Evolutionary conservation across 2,888 invertebrate species (phyloP), one percentile per base, ranked within the genome.

Genomic region (Sphaeridia pumilis): DNA sequence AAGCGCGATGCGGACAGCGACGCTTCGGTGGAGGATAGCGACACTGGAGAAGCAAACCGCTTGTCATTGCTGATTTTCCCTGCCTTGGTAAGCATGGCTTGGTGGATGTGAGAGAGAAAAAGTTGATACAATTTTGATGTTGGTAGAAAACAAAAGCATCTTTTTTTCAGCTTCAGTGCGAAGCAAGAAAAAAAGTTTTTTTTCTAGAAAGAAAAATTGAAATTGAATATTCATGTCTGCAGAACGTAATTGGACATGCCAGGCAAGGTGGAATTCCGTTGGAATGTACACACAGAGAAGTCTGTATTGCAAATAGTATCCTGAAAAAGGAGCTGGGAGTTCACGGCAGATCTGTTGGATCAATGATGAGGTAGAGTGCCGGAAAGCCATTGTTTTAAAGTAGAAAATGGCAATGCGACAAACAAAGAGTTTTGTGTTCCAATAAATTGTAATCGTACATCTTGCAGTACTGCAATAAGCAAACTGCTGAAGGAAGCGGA

Each of bases 191-290:
- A n/a, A n/a, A n/a, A n/a, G n/a, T n/a, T n/a, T n/a, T n/a, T n/a
- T n/a, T n/a, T n/a, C n/a, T n/a, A n/a, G n/a, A n/a, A n/a, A n/a
- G n/a, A n/a, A n/a, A n/a, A n/a, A n/a, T n/a, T n/a, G n/a, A n/a
- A n/a, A n/a, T n/a, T n/a, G n/a, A n/a, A n/a, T n/a, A 7, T 31
- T 31, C 14, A 14, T 43, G 43, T 46, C 20, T 46, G 17, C 36
- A 63, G 63, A 57, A 57, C n/a, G 58, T 58, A 1, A 58, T 61
- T 2, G 58, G 60, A 1, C 61, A 63, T 49, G 61, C 63, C 4
- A 46, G 54, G 42, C 58, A 61, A 45, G 49, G 56, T 12, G 46
- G 58, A 2, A 53, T 63, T 25, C 63, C 63, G 2, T 38, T 55
- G 2, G 49, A 58, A 10, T 63, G 63, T 36, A 61, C 58, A 4